phyloP scores from a whole-genome alignment of 2,113 vertebrate species.

The Hiodon alosoides region DNA sequence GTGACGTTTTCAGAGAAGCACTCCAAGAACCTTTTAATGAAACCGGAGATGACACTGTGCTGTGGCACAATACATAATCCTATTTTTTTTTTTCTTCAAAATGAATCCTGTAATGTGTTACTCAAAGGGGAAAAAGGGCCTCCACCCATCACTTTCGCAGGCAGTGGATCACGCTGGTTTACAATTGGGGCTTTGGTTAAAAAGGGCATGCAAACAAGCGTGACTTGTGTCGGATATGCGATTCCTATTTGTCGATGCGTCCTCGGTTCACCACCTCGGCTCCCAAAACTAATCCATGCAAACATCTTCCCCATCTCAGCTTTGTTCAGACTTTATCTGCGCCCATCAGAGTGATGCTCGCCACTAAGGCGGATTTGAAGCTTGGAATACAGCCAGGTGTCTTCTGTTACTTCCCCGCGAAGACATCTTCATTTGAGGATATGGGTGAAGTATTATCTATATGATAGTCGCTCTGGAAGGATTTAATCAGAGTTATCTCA shows the following conservation, averaged over 20 bases:
- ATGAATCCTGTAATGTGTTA: slow-evolving; percentile 15
- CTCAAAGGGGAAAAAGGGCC: slow-evolving; percentile 11
- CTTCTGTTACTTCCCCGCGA: neutral
- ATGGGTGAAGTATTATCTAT: too few species aligned
- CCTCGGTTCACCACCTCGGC: neutral
- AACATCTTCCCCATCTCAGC: neutral
- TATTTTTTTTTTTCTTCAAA: slow-evolving; percentile 10
- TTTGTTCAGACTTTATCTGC: neutral
- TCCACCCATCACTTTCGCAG: neutral
- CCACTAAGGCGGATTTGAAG: neutral
- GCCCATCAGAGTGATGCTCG: neutral
- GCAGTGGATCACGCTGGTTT: neutral
- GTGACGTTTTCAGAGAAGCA: neutral
- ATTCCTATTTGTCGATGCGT: neutral
- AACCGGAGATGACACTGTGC: neutral
- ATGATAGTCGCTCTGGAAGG: too few species aligned
- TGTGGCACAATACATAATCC: slow-evolving; percentile 16
- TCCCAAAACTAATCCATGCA: slow-evolving; percentile 8
- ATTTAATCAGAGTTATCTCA: slow-evolving; percentile 45
- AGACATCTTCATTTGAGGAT: too few species aligned
- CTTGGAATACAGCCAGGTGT: neutral
- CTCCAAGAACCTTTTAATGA: neutral
- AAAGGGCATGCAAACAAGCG: slow-evolving; percentile 1
- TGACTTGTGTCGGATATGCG: neutral
- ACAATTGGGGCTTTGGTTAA: slow-evolving; percentile 13